Percentiles rank a stretch among this genome's conserved stretches.
phyloP scores from a whole-genome alignment of 2,888 invertebrate species.

The Meandrusa payeni region DNA sequence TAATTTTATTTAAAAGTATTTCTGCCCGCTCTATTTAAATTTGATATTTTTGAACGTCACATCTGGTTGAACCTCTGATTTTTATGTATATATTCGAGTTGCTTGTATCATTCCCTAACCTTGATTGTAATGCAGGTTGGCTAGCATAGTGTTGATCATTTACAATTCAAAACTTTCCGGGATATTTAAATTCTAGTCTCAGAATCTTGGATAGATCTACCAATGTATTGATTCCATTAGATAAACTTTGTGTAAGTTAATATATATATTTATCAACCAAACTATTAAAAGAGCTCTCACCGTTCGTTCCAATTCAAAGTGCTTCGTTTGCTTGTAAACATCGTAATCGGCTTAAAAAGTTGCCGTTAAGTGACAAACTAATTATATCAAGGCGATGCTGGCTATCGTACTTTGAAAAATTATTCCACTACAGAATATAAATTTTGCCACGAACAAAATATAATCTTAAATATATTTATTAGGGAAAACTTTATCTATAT shows the following conservation, averaged over 20 bases:
- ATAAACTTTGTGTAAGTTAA: no score
- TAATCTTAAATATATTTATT: no score
- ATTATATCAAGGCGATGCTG: conserved; percentile 8
- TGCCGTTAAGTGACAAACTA: conserved; percentile 18
- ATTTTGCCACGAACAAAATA: not conserved
- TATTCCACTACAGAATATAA: not conserved
- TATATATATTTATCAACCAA: conserved; percentile 1
- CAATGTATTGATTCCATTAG: no score
- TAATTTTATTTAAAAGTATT: conserved; percentile 47
- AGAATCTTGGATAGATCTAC: conserved; percentile 3
- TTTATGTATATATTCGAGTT: conserved; percentile 50
- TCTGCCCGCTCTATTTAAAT: conserved; percentile 35
- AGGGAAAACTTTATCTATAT: no score
- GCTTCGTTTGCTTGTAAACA: conserved; percentile 18
- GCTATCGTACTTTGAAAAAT: not conserved
- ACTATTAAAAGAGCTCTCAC: not conserved
- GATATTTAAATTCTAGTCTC: conserved; percentile 13
- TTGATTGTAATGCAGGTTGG: conserved; percentile 42
- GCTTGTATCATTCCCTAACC: conserved; percentile 42
- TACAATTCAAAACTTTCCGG: conserved; percentile 32
- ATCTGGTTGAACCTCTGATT: conserved; percentile 45
- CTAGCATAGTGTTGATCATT: conserved; percentile 34
- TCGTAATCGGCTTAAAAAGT: conserved; percentile 20
- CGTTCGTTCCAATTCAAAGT: conserved; percentile 5
- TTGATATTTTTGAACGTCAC: conserved; percentile 40